These are phyloP conservation scores for Esperia sulphurella DNA, from an alignment of 2,888 invertebrate species.

Conservation along the genomic window DNA sequence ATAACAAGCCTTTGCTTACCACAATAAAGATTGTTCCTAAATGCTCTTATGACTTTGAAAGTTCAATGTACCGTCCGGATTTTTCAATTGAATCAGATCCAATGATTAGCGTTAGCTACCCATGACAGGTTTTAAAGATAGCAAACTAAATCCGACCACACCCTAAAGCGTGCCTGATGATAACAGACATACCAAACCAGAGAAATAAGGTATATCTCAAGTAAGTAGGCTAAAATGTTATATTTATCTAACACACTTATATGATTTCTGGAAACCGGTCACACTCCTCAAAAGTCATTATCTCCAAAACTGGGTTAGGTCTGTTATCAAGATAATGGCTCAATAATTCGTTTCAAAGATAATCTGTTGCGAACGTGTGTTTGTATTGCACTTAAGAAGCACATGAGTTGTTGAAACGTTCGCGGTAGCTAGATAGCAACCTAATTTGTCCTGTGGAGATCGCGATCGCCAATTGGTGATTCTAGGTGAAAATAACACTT, in stretches of 20 bases:
- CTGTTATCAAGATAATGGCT: conserved; percentile 53
- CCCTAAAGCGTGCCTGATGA: too few relatives aligned
- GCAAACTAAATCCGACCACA: not conserved
- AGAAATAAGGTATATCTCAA: too few relatives aligned
- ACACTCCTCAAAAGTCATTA: conserved; percentile 23
- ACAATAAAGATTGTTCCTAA: too few relatives aligned
- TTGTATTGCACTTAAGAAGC: conserved; percentile 55
- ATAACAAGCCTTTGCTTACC: too few relatives aligned
- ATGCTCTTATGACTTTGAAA: too few relatives aligned
- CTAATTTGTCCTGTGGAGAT: conserved; percentile 9
- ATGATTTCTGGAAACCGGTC: not conserved
- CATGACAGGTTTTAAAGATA: not conserved
- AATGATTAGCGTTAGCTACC: not conserved
- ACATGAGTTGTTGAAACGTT: conserved; percentile 6
- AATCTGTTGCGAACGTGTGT: conserved; percentile 37
- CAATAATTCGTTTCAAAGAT: conserved; percentile 56
- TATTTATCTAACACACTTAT: not conserved
- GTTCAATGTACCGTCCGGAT: too few relatives aligned
- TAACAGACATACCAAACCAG: too few relatives aligned
- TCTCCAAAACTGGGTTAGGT: conserved; percentile 51
- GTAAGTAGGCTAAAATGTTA: not conserved
- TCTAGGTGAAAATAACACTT: too few relatives aligned
- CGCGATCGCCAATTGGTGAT: not conserved
- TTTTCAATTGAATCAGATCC: too few relatives aligned
- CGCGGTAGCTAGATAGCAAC: conserved; percentile 1